phyloP scores from a whole-genome alignment of 2,113 vertebrate genomes.

The Cepphus grylle region DNA sequence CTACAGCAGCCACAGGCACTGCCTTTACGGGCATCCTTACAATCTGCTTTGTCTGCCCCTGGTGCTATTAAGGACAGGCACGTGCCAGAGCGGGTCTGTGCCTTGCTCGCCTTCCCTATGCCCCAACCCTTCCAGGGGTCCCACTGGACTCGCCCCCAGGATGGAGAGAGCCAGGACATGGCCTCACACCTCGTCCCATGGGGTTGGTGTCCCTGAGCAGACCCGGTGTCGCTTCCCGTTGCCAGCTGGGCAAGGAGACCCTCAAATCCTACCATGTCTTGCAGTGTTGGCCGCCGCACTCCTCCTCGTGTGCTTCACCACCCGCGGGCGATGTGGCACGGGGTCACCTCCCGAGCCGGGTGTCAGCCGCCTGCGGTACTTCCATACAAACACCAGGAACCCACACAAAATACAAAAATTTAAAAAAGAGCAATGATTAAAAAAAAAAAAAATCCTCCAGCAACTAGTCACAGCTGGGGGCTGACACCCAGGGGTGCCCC shows the following conservation, averaged over 20 bases:
- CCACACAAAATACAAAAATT: neutral
- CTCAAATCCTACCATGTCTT: conserved; percentile 44
- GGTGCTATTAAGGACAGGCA: neutral
- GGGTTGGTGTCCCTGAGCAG: neutral
- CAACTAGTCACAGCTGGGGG: neutral
- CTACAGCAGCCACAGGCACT: neutral
- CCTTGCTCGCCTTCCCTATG: neutral
- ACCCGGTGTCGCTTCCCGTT: neutral
- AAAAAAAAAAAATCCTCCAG: neutral
- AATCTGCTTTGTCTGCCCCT: neutral
- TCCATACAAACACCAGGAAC: neutral
- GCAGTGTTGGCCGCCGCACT: rapidly evolving
- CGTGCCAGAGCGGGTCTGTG: rapidly evolving
- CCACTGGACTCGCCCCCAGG: neutral
- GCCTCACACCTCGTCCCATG: neutral
- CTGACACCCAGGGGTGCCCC: neutral
- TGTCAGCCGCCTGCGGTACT: rapidly evolving
- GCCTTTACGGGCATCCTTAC: neutral
- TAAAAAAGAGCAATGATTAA: too few relatives aligned
- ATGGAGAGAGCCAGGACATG: neutral
- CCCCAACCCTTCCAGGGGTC: neutral
- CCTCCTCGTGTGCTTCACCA: neutral
- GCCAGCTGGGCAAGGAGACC: neutral
- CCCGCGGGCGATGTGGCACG: rapidly evolving
- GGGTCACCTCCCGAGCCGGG: neutral